phyloP scores from a whole-genome alignment of 2,797 vertebrate genomes.

The Fistularia commersonii region DNA sequence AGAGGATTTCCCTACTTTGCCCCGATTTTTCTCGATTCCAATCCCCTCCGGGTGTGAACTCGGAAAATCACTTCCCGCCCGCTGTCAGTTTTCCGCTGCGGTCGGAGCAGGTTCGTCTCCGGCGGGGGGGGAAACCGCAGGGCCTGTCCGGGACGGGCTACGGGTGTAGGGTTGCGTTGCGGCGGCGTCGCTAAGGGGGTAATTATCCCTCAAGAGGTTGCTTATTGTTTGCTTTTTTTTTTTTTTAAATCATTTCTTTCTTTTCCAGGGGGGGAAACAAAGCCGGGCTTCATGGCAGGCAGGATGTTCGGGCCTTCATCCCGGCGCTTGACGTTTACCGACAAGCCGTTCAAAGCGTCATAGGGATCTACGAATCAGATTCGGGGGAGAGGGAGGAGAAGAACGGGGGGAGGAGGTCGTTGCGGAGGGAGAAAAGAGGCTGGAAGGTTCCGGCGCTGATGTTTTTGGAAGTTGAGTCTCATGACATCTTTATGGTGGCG shows the following conservation, averaged over 20 bases:
- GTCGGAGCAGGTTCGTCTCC: no score
- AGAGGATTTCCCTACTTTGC: no score
- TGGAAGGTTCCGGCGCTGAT: constrained; percentile 38
- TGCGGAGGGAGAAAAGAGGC: constrained; percentile 37
- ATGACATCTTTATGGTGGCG: constrained; percentile 85
- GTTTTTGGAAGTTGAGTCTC: constrained; percentile 69
- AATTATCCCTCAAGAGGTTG: constrained; percentile 60
- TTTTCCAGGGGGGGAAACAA: constrained; percentile 62
- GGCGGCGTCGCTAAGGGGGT: constrained; percentile 37
- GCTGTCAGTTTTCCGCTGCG: no score
- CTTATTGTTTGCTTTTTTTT: constrained; percentile 58
- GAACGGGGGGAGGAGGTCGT: constrained; percentile 63
- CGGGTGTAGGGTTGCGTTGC: background rate
- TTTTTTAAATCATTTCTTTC: no score
- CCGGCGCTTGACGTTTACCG: constrained; percentile 51
- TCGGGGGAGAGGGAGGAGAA: constrained; percentile 2
- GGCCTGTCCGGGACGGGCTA: background rate
- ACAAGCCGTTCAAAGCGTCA: constrained; percentile 62
- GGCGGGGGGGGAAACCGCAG: no score
- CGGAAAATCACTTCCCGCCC: no score
- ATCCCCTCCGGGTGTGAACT: no score
- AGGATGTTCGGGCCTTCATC: constrained; percentile 55
- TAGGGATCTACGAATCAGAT: constrained; percentile 66
- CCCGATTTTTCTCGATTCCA: no score
- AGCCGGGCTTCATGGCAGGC: constrained; percentile 38